phyloP scores from a whole-genome alignment of 2,888 invertebrate genomes.

The Nomada ferruginata region DNA sequence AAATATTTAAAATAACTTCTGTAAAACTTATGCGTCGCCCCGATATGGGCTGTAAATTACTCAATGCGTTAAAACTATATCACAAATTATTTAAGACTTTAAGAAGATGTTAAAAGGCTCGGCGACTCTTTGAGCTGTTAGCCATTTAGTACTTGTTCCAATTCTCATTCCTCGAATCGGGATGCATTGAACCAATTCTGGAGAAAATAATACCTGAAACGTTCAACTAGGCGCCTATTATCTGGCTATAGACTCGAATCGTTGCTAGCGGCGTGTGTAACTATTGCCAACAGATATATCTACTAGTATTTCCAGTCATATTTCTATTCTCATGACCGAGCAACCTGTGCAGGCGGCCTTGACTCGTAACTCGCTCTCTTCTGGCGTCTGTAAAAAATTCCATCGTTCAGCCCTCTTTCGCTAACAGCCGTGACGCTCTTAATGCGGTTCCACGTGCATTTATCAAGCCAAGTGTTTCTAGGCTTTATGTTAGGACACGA shows the following conservation, averaged over 20 bases:
- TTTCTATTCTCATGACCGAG: conserved; percentile 68
- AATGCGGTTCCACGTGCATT: conserved; percentile 56
- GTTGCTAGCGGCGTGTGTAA: conserved; percentile 38
- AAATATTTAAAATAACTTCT: too few relatives aligned
- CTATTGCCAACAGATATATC: conserved; percentile 21
- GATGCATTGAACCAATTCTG: background rate
- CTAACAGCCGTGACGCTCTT: conserved; percentile 61
- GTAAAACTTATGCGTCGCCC: too few relatives aligned
- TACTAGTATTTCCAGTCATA: conserved; percentile 59
- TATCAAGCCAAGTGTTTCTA: conserved; percentile 49
- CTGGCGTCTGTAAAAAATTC: conserved; percentile 72
- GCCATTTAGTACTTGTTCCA: too few relatives aligned
- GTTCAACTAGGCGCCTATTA: conserved; percentile 41
- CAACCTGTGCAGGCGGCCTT: conserved; percentile 74
- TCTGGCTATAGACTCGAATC: conserved; percentile 21
- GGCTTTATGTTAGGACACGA: background rate
- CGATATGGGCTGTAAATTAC: too few relatives aligned
- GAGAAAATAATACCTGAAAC: conserved; percentile 23
- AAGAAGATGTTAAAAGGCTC: too few relatives aligned
- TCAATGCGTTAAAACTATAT: too few relatives aligned
- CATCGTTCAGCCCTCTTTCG: conserved; percentile 62
- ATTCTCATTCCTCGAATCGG: background rate
- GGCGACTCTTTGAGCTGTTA: too few relatives aligned
- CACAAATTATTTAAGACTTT: too few relatives aligned
- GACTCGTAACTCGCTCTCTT: conserved; percentile 74